These are phyloP conservation scores for Drosophila neoperkinsi DNA, from an alignment of 2,888 invertebrate genomes.

Conservation along the genomic window DNA sequence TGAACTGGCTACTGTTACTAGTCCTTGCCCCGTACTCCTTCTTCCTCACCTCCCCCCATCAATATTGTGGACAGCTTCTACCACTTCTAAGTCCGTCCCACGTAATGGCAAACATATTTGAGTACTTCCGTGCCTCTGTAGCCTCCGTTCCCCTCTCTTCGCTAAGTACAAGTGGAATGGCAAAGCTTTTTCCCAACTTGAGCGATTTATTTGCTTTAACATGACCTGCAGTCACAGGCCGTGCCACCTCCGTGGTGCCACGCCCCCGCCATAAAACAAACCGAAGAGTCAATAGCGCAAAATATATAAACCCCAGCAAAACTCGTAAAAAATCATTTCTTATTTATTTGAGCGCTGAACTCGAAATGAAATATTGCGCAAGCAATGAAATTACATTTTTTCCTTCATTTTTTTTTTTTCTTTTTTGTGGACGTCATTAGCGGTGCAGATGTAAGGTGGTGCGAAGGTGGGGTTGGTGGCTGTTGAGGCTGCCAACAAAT, in stretches of 20 bases:
- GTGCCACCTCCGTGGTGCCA: neutral
- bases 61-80: conserved; percentile 37
- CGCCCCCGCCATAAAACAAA: conserved; percentile 53
- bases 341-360: conserved; percentile 72
- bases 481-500: conserved; percentile 9
- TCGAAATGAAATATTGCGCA: conserved; percentile 77
- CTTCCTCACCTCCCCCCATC: conserved; percentile 5
- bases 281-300: conserved; percentile 71
- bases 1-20: neutral
- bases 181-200: conserved; percentile 62
- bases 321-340: conserved; percentile 72
- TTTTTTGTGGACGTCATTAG: conserved; percentile 49
- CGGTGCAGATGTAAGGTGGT: conserved; percentile 6
- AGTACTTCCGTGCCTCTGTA: conserved; percentile 45
- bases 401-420: neutral
- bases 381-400: conserved; percentile 74
- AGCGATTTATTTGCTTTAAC: conserved; percentile 74
- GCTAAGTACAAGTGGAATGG: conserved; percentile 11
- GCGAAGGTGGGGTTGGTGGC: neutral
- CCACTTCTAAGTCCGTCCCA: conserved; percentile 41
- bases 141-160: neutral
- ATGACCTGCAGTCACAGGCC: conserved; percentile 46
- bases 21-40: neutral
- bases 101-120: conserved; percentile 76
- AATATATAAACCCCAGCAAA: conserved; percentile 38